A percentile compares a stretch with the other conserved stretches of the same genome.
These are phyloP conservation scores for Scaptomyza hsui DNA, from an alignment of 1,140 invertebrate species.

Conservation along the genomic window DNA sequence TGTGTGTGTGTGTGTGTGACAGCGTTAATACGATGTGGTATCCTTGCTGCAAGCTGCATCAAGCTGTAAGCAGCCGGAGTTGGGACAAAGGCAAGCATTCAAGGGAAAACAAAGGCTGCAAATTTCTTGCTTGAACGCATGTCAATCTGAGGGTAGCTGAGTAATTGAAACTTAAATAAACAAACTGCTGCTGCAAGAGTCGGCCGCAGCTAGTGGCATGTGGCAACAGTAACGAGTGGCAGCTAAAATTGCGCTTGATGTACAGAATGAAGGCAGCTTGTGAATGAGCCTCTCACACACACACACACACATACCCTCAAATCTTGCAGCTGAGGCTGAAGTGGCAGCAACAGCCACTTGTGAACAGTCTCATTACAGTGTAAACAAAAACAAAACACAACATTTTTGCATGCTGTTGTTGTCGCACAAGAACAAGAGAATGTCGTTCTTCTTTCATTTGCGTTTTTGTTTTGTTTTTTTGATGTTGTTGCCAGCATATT, in stretches of 20 bases:
- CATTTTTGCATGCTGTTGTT: slow-evolving; percentile 20
- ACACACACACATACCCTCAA: not conserved
- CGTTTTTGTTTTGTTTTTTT: slow-evolving; percentile 27
- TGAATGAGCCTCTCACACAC: slow-evolving; percentile 37
- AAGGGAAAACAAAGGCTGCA: slow-evolving; percentile 26
- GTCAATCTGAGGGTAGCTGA: slow-evolving; percentile 55
- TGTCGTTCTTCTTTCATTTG: slow-evolving; percentile 25
- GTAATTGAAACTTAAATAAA: slow-evolving; percentile 78
- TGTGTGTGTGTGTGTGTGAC: slow-evolving; percentile 8
- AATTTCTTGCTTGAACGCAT: slow-evolving; percentile 43
- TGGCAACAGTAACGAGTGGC: slow-evolving; percentile 61
- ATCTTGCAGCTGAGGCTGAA: slow-evolving; percentile 21
- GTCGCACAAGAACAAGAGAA: slow-evolving; percentile 34
- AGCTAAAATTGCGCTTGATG: slow-evolving; percentile 21
- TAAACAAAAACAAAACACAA: slow-evolving; percentile 33
- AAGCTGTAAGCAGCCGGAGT: too few species aligned
- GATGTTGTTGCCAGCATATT: slow-evolving; percentile 24
- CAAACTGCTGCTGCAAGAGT: slow-evolving; percentile 51
- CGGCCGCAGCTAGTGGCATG: slow-evolving; percentile 17
- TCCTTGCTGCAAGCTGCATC: slow-evolving; percentile 29
- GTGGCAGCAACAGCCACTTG: slow-evolving; percentile 62
- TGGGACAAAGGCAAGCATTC: slow-evolving; percentile 38
- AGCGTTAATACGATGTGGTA: slow-evolving; percentile 1
- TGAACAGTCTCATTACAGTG: slow-evolving; percentile 69
- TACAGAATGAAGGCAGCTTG: slow-evolving; percentile 38